Conservation (phyloP, 2,797 vertebrate genomes). For the Sebastolobus alascanus region DNA sequence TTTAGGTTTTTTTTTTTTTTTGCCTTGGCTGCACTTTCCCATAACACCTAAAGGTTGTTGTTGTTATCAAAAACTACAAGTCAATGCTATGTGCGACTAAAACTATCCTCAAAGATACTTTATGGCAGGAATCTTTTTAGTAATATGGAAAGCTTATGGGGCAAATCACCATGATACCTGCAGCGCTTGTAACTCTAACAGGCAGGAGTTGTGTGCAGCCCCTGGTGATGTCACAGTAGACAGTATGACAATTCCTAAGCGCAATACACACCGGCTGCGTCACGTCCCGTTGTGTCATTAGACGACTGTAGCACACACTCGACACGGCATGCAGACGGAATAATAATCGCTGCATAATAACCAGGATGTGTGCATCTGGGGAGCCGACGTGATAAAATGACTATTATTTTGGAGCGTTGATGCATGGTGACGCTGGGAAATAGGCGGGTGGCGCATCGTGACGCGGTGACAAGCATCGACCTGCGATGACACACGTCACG, state of each 20-base stretch:
- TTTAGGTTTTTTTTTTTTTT: background rate
- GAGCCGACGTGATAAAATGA: conserved; percentile 6
- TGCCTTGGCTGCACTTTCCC: background rate
- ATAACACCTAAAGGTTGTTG: background rate
- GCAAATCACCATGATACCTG: conserved; percentile 2
- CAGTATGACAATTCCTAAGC: conserved; percentile 15
- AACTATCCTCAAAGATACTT: background rate
- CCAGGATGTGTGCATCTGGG: background rate
- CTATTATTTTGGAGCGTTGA: conserved; percentile 1
- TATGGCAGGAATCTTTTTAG: background rate
- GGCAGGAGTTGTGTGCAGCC: conserved; percentile 11
- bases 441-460: background rate
- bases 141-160: background rate
- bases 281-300: conserved; percentile 2
- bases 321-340: conserved; percentile 19
- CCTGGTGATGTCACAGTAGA: conserved; percentile 35
- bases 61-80: background rate
- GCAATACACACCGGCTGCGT: background rate
- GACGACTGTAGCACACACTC: background rate
- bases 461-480: conserved; percentile 11
- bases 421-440: conserved; percentile 1
- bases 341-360: conserved; percentile 10
- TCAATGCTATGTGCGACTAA: background rate
- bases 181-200: background rate
- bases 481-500: background rate